These are phyloP conservation scores for Stichodactyla helianthus DNA, from an alignment of 64 coral and sea anemone genomes.

Conservation along the genomic window DNA sequence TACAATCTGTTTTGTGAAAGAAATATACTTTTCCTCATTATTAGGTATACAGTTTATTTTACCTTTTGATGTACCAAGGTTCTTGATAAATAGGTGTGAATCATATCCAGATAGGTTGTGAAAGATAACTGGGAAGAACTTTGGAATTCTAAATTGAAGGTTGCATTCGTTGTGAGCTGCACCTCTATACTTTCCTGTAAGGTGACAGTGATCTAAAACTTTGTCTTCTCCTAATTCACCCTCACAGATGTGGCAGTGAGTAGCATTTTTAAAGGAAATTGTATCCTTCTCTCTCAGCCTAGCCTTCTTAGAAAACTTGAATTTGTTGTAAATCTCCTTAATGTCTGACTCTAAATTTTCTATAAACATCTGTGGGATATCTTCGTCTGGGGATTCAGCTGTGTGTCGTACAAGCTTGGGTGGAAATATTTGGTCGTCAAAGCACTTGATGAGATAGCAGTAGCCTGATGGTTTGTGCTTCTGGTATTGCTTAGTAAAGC, in stretches of 20 bases:
- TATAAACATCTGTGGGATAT: slow-evolving; percentile 17
- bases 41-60: slow-evolving; percentile 40
- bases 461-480: slow-evolving; percentile 28
- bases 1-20: slow-evolving; percentile 22
- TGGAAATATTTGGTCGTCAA: slow-evolving; percentile 5
- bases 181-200: slow-evolving; percentile 24
- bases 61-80: slow-evolving; percentile 22
- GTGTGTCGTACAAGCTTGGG: neutral
- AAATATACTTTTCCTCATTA: slow-evolving; percentile 42
- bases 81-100: slow-evolving; percentile 36
- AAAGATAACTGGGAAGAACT: slow-evolving; percentile 15
- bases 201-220: slow-evolving; percentile 22
- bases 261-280: neutral
- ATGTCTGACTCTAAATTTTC: slow-evolving; percentile 15
- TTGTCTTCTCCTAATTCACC: neutral
- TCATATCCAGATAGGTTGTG: slow-evolving; percentile 37
- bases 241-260: slow-evolving; percentile 14
- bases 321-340: slow-evolving; percentile 5
- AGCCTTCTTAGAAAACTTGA: neutral
- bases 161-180: slow-evolving; percentile 45
- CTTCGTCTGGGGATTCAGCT: neutral
- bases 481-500: slow-evolving; percentile 34
- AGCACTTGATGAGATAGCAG: slow-evolving; percentile 19
- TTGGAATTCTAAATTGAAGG: slow-evolving; percentile 21
- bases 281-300: neutral